Evolutionary conservation across 2,797 vertebrate species (phyloP).

Genomic region (Anguilla obscura): DNA sequence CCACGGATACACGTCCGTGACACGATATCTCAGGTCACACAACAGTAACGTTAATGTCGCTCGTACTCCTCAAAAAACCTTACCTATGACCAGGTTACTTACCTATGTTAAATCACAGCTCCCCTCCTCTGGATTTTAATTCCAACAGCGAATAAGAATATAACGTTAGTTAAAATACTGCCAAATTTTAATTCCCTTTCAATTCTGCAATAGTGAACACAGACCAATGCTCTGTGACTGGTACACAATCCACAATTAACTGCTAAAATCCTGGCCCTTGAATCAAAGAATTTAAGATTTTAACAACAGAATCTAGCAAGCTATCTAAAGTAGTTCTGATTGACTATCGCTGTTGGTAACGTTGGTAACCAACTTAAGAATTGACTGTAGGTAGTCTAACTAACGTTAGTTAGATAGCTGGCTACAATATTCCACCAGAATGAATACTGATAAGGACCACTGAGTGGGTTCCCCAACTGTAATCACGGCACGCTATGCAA

Average conservation of each 20-base stretch:
- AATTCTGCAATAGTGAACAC: conserved; percentile 36
- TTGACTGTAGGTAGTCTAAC: conserved; percentile 51
- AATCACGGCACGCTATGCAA: conserved; percentile 66
- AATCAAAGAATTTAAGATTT: conserved; percentile 67
- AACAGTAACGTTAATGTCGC: conserved; percentile 36
- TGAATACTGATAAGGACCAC: conserved; percentile 55
- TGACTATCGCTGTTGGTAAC: conserved; percentile 53
- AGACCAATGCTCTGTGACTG: conserved; percentile 39
- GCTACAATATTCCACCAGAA: conserved; percentile 43
- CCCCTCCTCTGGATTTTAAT: conserved; percentile 47
- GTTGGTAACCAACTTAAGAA: conserved; percentile 47
- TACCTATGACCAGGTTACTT: conserved; percentile 47
- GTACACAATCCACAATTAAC: conserved; percentile 67
- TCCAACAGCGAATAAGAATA: conserved; percentile 46
- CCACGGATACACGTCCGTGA: conserved; percentile 37
- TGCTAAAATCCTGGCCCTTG: conserved; percentile 78
- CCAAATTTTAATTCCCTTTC: background rate
- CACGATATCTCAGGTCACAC: conserved; percentile 43
- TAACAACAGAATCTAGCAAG: conserved; percentile 61
- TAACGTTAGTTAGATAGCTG: conserved; percentile 47
- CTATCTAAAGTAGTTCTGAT: conserved; percentile 47
- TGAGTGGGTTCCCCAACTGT: conserved; percentile 65
- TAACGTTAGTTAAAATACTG: conserved; percentile 14
- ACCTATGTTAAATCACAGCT: conserved; percentile 53
- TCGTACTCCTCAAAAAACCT: conserved; percentile 51